Conservation (phyloP, 2,113 vertebrate genomes). For the Oreochromis aureus region DNA sequence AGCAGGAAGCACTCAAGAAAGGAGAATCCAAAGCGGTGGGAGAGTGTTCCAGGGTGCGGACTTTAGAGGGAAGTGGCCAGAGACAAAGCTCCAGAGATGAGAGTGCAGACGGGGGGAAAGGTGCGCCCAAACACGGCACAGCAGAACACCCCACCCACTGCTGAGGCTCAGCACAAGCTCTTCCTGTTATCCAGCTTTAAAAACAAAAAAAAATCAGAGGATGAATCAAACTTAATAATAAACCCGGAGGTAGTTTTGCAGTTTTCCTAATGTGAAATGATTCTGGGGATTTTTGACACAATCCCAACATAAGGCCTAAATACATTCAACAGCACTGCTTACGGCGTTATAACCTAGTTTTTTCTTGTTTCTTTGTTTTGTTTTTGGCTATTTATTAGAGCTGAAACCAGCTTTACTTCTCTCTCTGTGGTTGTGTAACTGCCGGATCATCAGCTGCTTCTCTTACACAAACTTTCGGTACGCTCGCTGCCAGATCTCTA, state of each 20-base stretch:
- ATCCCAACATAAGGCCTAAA: background rate
- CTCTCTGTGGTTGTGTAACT: background rate
- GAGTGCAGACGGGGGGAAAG: constrained; percentile 32
- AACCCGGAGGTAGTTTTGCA: background rate
- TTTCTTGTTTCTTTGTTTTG: background rate
- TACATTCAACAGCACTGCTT: background rate
- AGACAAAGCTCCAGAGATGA: constrained; percentile 61
- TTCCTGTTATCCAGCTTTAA: background rate
- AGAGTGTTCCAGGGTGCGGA: constrained; percentile 44
- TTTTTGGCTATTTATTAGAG: background rate
- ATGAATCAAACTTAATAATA: background rate
- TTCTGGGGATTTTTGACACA: background rate
- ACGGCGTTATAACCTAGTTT: background rate
- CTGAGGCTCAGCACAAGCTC: background rate
- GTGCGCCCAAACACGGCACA: constrained; percentile 29
- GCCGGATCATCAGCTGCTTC: background rate
- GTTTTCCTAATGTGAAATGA: background rate
- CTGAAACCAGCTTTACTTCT: background rate
- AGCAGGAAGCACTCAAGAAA: constrained; percentile 54
- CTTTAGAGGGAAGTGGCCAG: constrained; percentile 37
- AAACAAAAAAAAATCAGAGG: background rate
- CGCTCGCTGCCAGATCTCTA: background rate
- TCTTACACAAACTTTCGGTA: background rate
- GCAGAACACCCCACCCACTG: constrained; percentile 1
- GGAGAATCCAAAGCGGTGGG: constrained; percentile 15